Percentiles rank a stretch among this genome's conserved stretches.
Evolutionary conservation across 2,888 invertebrate genomes (phyloP).

Genomic region (Gortyna flavago): DNA sequence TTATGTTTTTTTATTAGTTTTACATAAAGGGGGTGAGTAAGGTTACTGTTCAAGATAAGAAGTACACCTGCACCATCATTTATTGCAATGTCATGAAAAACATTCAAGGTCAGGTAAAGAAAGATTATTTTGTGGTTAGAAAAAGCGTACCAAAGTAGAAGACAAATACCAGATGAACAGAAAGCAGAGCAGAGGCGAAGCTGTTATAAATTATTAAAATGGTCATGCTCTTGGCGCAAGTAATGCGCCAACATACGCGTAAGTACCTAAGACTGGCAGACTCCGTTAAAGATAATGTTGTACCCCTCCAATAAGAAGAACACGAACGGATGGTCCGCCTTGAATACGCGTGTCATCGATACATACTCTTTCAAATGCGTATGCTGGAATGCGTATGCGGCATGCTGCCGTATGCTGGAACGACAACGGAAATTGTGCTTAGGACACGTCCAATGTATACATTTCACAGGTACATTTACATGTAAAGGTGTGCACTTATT

Average conservation of each 20-base stretch:
- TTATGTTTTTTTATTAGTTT: background rate
- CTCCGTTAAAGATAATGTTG: constrained; percentile 67
- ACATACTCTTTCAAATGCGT: constrained; percentile 58
- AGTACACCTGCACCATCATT: constrained; percentile 1
- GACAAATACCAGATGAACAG: constrained; percentile 5
- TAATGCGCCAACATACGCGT: constrained; percentile 29
- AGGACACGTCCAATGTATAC: constrained; percentile 11
- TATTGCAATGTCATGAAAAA: constrained; percentile 8
- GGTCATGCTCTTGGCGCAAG: constrained; percentile 40
- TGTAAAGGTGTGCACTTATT: constrained; percentile 48
- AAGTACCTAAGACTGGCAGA: constrained; percentile 71
- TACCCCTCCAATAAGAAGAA: constrained; percentile 61
- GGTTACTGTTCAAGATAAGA: too few species aligned
- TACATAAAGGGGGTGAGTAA: background rate
- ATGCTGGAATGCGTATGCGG: too few species aligned
- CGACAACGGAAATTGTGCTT: constrained; percentile 43
- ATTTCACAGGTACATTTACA: constrained; percentile 13
- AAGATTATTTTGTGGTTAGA: constrained; percentile 6
- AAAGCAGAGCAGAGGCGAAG: constrained; percentile 43
- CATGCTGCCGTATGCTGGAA: constrained; percentile 67
- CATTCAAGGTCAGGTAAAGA: constrained; percentile 6
- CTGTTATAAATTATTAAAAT: constrained; percentile 14
- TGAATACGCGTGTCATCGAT: constrained; percentile 54
- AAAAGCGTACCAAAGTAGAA: background rate
- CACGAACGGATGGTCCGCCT: constrained; percentile 72